These are phyloP conservation scores for Paradisaea rubra DNA, from an alignment of 2,113 vertebrate species.

Conservation along the genomic window DNA sequence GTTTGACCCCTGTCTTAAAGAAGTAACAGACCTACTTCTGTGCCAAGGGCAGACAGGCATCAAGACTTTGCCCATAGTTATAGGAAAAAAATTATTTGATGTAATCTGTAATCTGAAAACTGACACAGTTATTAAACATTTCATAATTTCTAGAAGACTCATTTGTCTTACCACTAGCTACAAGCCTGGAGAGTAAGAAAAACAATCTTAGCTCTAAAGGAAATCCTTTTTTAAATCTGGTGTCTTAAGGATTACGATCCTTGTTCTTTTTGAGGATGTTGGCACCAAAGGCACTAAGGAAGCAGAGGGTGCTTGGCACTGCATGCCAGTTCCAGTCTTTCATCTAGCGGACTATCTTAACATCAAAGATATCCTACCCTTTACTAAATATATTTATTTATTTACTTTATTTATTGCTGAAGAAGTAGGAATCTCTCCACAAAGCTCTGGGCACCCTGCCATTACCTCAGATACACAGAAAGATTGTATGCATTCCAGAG, in stretches of 20 bases:
- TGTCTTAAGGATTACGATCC: background rate
- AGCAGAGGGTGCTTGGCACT: background rate
- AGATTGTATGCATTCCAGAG: background rate
- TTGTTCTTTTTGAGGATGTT: constrained; percentile 38
- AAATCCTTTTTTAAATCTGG: constrained; percentile 44
- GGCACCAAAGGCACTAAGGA: constrained; percentile 29
- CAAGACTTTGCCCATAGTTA: background rate
- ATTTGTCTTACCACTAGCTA: background rate
- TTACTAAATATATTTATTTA: background rate
- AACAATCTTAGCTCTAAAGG: constrained; percentile 23
- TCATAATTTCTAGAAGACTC: background rate
- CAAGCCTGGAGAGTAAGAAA: background rate
- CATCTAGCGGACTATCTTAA: constrained; percentile 27
- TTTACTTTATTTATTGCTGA: constrained; percentile 2
- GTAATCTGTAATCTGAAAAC: background rate
- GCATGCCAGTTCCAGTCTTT: constrained; percentile 14
- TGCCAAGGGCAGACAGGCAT: background rate
- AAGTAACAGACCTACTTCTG: background rate
- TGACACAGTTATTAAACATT: background rate
- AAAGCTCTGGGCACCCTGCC: constrained; percentile 3
- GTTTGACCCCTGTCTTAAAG: background rate
- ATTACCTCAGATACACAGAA: background rate
- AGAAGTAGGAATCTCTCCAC: background rate
- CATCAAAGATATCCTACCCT: constrained; percentile 45
- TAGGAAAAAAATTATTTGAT: background rate